Evolutionary conservation across 2,888 invertebrate species (phyloP), one percentile per base, ranked within the genome.

Genomic region (Meandrusa payeni): DNA sequence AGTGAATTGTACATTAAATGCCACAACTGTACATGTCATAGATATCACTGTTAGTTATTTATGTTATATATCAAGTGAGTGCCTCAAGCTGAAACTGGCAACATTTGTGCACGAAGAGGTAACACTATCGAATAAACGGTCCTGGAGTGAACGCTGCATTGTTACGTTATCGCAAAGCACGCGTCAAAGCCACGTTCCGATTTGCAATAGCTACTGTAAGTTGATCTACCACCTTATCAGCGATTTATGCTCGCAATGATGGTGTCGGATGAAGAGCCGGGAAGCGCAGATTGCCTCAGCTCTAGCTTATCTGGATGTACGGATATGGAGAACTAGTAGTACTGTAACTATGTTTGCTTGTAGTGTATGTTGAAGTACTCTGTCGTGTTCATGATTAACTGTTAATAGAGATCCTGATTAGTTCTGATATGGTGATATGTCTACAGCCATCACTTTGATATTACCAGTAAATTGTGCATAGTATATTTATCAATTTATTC

Each of bases 81-180:
- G n/a, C 27, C 10, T 12, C 11, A 27, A 27, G 11, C 10, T 12
- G n/a, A 46, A 46, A 46, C 37, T 26, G 12, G 17, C 29, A 31
- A 54, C 44, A 53, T 52, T 59, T 53, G 50, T 54, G 42, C 55
- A 47, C 54, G 50, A 44, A 36, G 11, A 45, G 55, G 55, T 54
- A 55, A 54, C 57, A 52, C 65, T 76, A 73, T 74, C 69, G 69
- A 70, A 73, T 74, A 76, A 77, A 79, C 71, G 70, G 68, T 69
- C 67, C 60, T 64, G 63, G 71, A 74, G 69, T 64, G 66, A 69
- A 62, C 63, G 66, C 57, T 68, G 71, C 76, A 76, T 81, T 76
- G 77, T 78, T 64, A 61, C 66, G 71, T 80, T 83, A 80, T 80
- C 82, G 76, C 59, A 59, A 69, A 67, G 70, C 74, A 54, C 62